phyloP scores from a whole-genome alignment of 2,797 vertebrate genomes.

The Heteromormyrus szaboi region DNA sequence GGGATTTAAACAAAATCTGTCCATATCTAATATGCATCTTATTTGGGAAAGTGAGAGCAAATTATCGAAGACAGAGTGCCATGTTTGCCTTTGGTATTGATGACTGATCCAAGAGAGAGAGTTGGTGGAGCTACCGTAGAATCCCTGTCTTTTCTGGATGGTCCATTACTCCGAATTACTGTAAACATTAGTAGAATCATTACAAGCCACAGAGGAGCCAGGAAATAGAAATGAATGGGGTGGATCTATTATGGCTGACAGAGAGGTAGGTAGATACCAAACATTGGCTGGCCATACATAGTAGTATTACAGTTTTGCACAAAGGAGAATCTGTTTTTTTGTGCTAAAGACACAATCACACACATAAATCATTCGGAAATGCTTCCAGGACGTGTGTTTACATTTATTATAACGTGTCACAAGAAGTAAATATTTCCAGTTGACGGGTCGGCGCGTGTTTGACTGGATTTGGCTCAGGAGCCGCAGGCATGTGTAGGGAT shows the following conservation, averaged over 20 bases:
- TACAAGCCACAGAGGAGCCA: not conserved
- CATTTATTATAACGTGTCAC: not conserved
- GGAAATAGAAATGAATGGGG: not conserved
- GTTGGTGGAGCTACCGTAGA: not conserved
- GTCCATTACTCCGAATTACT: not conserved
- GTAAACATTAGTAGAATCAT: not conserved
- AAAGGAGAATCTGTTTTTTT: not conserved
- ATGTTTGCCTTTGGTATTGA: not conserved
- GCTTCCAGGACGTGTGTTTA: not conserved
- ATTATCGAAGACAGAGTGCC: not conserved
- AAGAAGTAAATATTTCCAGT: not conserved
- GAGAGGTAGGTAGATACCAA: not conserved
- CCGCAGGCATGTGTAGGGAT: not conserved
- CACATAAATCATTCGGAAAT: not conserved
- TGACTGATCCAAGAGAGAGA: not conserved
- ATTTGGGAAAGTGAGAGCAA: not conserved
- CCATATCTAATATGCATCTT: not conserved
- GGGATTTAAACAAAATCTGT: not conserved
- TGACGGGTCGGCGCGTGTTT: not conserved
- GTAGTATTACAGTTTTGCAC: not conserved
- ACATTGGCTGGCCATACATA: not conserved
- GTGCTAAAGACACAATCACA: not conserved
- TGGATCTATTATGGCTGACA: not conserved
- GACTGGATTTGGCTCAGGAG: not conserved
- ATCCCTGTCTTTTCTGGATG: not conserved